These are phyloP conservation scores for Schizothorax lantsangensis DNA, from an alignment of 2,797 vertebrate species.

Conservation along the genomic window DNA sequence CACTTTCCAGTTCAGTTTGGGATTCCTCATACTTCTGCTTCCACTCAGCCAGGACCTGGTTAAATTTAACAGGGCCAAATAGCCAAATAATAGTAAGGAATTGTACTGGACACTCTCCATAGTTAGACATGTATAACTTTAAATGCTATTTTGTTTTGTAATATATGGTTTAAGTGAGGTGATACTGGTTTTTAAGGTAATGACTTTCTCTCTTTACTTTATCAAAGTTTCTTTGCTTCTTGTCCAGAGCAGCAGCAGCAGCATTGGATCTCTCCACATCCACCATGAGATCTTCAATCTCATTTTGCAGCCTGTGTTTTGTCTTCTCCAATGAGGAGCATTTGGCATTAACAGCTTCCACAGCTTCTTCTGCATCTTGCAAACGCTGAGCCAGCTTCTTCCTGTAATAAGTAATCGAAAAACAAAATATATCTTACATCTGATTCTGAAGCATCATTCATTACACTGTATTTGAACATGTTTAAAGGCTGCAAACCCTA, in stretches of 20 bases:
- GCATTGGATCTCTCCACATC: slow-evolving; percentile 87
- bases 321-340: slow-evolving; percentile 88
- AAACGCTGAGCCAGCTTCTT: slow-evolving; percentile 86
- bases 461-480: background rate
- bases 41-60: slow-evolving; percentile 78
- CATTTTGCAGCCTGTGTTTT: slow-evolving; percentile 62
- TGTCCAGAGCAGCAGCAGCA: slow-evolving; percentile 81
- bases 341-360: slow-evolving; percentile 89
- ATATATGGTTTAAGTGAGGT: too few species aligned
- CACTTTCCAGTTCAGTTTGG: slow-evolving; percentile 74
- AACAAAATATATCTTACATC: background rate
- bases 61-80: background rate
- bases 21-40: slow-evolving; percentile 79
- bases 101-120: background rate
- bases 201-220: slow-evolving; percentile 72
- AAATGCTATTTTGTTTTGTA: background rate
- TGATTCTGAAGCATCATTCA: background rate
- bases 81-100: too few species aligned
- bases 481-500: background rate
- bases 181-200: background rate
- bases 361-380: slow-evolving; percentile 88
- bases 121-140: background rate
- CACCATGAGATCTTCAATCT: slow-evolving; percentile 79
- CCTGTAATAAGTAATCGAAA: slow-evolving; percentile 52
- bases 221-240: slow-evolving; percentile 89